Evolutionary conservation across 2,888 invertebrate genomes (phyloP).

Genomic region (Lypha dubia): DNA sequence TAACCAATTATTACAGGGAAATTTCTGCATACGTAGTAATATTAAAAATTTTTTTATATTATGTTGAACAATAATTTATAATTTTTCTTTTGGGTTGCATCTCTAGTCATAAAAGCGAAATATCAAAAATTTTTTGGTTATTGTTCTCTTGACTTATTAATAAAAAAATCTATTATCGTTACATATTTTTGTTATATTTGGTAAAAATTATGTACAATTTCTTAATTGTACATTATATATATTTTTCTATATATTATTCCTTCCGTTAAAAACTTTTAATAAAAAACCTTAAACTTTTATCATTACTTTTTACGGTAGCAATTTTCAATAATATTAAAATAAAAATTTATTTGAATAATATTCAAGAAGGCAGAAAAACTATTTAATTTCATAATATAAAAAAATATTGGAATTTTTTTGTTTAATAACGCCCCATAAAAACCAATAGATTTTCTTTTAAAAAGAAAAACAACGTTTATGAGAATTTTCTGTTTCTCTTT

Average conservation of each 20-base stretch:
- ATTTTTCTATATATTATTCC: not conserved
- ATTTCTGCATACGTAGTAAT: too few relatives aligned
- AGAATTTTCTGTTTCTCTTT: not conserved
- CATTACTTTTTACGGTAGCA: not conserved
- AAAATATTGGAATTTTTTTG: not conserved
- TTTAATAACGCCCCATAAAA: conserved; percentile 23
- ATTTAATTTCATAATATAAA: conserved; percentile 24
- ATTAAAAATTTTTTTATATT: not conserved
- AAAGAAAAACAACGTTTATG: not conserved
- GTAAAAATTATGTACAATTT: too few relatives aligned
- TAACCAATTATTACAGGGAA: too few relatives aligned
- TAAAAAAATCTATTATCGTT: too few relatives aligned
- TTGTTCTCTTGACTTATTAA: too few relatives aligned
- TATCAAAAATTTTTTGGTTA: too few relatives aligned
- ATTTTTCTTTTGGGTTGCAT: too few relatives aligned
- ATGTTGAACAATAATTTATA: too few relatives aligned
- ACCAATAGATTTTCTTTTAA: not conserved
- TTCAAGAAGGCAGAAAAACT: not conserved
- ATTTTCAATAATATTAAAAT: conserved; percentile 9
- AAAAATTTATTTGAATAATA: not conserved
- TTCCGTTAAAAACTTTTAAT: not conserved
- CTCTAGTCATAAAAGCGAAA: not conserved
- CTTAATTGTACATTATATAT: not conserved
- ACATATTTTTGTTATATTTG: too few relatives aligned
- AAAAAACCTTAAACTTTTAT: not conserved